Conservation (phyloP, 2,113 vertebrate species). For the Neodon shergylaensis region DNA sequence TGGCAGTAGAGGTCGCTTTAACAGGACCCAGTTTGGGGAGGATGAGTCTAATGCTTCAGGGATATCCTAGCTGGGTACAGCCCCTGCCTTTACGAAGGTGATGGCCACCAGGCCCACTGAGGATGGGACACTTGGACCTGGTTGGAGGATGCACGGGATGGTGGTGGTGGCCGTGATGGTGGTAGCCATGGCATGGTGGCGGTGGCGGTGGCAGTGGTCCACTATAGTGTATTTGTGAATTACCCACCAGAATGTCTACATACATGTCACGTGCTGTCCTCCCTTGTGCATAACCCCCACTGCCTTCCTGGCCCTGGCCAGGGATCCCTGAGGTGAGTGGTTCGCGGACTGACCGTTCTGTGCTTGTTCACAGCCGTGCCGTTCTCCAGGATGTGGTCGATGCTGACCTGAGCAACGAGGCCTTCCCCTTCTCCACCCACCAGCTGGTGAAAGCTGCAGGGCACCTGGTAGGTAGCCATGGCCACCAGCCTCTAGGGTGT, state of each 20-base stretch:
- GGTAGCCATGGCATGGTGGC: background rate
- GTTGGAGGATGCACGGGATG: too few relatives aligned
- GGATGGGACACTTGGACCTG: background rate
- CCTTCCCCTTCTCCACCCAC: conserved; percentile 97
- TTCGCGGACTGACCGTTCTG: accelerated
- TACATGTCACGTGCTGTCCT: accelerated
- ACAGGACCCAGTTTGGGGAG: background rate
- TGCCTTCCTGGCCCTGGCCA: accelerated
- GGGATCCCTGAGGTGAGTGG: accelerated
- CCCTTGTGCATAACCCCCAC: accelerated
- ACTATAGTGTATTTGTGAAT: accelerated
- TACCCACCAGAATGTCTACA: accelerated
- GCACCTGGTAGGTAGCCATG: conserved; percentile 87
- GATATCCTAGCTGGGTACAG: accelerated
- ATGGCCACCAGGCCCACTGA: background rate
- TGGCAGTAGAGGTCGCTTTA: accelerated
- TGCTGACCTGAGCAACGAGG: conserved; percentile 91
- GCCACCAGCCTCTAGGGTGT: accelerated
- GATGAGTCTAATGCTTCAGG: accelerated
- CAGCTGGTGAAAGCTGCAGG: conserved; percentile 89
- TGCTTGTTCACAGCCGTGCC: conserved; percentile 85
- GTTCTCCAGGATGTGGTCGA: conserved; percentile 94
- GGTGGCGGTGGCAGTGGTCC: background rate
- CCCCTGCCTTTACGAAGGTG: background rate
- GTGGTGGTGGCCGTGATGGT: background rate